phyloP scores from a whole-genome alignment of 2,797 vertebrate genomes.

The Myotis findleyi region DNA sequence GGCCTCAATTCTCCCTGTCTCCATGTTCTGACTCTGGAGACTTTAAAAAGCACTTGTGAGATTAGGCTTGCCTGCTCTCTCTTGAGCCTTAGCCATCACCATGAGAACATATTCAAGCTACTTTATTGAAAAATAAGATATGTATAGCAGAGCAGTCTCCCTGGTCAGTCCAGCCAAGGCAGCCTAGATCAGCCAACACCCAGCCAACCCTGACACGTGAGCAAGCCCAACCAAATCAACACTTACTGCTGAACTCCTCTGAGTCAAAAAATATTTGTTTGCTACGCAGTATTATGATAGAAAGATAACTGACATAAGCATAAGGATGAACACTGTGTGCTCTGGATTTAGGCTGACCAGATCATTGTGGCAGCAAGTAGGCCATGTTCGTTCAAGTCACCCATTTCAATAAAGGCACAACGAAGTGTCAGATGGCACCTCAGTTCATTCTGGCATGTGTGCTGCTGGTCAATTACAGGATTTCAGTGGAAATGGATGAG shows the following conservation, averaged over 20 bases:
- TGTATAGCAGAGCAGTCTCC: background rate
- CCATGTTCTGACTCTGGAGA: background rate
- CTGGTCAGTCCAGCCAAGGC: background rate
- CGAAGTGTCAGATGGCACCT: background rate
- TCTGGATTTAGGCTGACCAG: background rate
- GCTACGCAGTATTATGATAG: background rate
- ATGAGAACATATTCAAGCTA: background rate
- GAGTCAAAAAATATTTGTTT: background rate
- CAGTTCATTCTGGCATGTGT: background rate
- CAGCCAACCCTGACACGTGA: background rate
- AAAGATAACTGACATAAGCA: background rate
- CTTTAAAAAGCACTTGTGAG: background rate
- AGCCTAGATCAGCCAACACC: background rate
- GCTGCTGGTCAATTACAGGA: background rate
- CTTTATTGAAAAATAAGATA: background rate
- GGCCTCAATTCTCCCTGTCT: background rate
- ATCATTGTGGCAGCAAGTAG: background rate
- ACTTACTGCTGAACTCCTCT: background rate
- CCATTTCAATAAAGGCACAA: background rate
- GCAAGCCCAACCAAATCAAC: slow-evolving; percentile 12
- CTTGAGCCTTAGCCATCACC: background rate
- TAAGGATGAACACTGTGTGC: background rate
- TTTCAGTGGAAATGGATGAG: background rate
- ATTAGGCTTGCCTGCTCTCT: background rate
- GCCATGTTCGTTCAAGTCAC: background rate